Conservation (phyloP, 2,888 invertebrate genomes). For the Lamellibrachia columna region DNA sequence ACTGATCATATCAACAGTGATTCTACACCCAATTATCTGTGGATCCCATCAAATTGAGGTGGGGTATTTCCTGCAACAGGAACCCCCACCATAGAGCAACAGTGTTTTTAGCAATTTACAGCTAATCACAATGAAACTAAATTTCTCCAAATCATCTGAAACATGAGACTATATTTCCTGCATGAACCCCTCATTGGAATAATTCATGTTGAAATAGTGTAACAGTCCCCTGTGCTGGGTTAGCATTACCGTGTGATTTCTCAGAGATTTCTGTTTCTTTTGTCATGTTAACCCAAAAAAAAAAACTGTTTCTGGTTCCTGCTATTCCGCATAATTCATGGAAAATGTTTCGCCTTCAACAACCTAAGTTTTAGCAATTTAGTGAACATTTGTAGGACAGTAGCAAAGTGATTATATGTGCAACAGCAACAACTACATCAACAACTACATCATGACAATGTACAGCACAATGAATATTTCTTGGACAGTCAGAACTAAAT, state of each 20-base stretch:
- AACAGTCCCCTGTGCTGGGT: background rate
- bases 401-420: background rate
- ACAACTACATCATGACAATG: no score
- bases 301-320: background rate
- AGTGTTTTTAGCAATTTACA: background rate
- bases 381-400: background rate
- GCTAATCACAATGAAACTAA: background rate
- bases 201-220: background rate
- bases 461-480: no score
- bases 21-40: background rate
- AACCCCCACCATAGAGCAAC: background rate
- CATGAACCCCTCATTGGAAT: background rate
- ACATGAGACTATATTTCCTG: background rate
- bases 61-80: background rate
- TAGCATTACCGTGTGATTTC: background rate
- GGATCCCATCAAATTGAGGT: background rate
- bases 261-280: background rate
- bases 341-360: background rate
- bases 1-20: background rate
- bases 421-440: background rate
- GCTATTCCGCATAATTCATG: background rate
- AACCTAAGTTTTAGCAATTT: background rate
- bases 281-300: background rate
- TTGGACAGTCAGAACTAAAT: background rate
- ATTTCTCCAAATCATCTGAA: background rate